Percentiles rank a stretch among this genome's conserved stretches.
phyloP scores from a whole-genome alignment of 2,888 invertebrate species.

The Blomia tropicalis region DNA sequence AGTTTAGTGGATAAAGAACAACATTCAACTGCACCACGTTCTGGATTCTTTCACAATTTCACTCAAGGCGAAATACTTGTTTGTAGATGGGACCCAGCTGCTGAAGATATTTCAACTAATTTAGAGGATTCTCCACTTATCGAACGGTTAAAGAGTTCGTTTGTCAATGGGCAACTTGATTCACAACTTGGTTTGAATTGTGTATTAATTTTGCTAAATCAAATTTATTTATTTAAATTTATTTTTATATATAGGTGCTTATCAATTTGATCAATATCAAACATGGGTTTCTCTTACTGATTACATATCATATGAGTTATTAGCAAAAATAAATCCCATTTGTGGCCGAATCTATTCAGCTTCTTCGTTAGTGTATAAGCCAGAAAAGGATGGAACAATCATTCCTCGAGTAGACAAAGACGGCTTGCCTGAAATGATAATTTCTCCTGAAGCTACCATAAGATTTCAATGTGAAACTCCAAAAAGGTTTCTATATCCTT shows the following conservation, averaged over 20 bases:
- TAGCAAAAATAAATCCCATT: slow-evolving; percentile 50
- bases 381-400: slow-evolving; percentile 18
- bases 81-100: slow-evolving; percentile 62
- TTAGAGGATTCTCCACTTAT: slow-evolving; percentile 42
- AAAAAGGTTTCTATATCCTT: slow-evolving; percentile 36
- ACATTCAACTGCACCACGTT: slow-evolving; percentile 46
- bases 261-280: slow-evolving; percentile 71
- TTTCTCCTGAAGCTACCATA: slow-evolving; percentile 61
- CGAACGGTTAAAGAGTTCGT: slow-evolving; percentile 48
- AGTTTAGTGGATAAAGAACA: slow-evolving; percentile 42
- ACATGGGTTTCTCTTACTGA: slow-evolving; percentile 66
- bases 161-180: slow-evolving; percentile 39
- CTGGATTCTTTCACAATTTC: slow-evolving; percentile 74
- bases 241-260: slow-evolving; percentile 51
- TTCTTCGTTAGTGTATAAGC: slow-evolving; percentile 49
- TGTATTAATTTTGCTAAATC: neutral
- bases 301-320: slow-evolving; percentile 46
- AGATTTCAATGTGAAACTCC: slow-evolving; percentile 39
- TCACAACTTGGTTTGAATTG: neutral
- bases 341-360: slow-evolving; percentile 62
- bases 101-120: slow-evolving; percentile 51
- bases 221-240: slow-evolving; percentile 31
- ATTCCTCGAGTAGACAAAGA: slow-evolving; percentile 38
- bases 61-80: slow-evolving; percentile 63
- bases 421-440: slow-evolving; percentile 63